Base-by-base conservation (phyloP, 2,797 vertebrate species). In the Pterois miles region DNA sequence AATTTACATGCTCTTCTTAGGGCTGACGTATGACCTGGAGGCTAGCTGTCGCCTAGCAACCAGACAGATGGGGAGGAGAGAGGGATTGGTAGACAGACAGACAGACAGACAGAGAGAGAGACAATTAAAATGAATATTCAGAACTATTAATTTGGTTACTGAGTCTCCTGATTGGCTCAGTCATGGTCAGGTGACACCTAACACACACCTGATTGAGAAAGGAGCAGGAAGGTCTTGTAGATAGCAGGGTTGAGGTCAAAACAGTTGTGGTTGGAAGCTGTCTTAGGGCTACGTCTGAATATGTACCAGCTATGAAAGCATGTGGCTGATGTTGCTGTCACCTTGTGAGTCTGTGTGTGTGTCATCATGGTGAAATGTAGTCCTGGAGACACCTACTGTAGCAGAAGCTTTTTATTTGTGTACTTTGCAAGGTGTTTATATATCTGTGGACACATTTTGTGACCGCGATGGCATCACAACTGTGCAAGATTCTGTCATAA, bases 41-140 rank as follows among this genome's bases (percentile, higher is more conserved):
- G 72, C 57, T 43, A 56, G n/a, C 74, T 83, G 84, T 85, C 25
- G 6, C 84, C 56, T 74, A 70, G 88, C 78, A 85, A 87, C 76
- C 65, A 76, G 71, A 69, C 83, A 72, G 63, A 73, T 58, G 53
- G 71, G 82, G 33, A 54, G 66, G 65, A 73, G 23, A 48, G 65
- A 58, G 40, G 34, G 50, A 74, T 36, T 48, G 56, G 36, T 13
- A 70, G 69, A 82, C 46, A 60, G 66, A 65, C 65, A 60, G 56
- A 76, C 11, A 70, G 69, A 82, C 46, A 60, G 66, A 65, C 65
- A 60, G 56, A 76, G 59, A 27, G 54, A 78, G 43, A 46, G 56
- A 58, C 43, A 76, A 66, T 46, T 56, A 52, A 10, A 6, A 36
- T 7, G 22, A 13, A 54, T 23, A 29, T 66, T 71, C 2, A 62